Base-by-base conservation (phyloP, 2,888 invertebrate species). In the Macaria notata region DNA sequence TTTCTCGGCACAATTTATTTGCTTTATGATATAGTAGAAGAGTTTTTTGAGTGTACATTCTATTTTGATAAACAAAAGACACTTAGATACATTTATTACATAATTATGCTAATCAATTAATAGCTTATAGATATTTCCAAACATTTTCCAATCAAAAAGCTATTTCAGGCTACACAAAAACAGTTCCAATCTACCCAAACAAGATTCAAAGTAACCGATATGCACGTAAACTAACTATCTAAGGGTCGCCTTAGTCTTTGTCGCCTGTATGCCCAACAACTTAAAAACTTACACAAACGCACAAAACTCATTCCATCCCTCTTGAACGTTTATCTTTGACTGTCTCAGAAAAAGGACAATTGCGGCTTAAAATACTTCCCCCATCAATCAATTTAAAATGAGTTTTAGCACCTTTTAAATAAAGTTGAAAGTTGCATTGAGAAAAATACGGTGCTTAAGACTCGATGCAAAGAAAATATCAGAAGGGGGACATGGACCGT, bases 281-380 rank as follows among this genome's bases (percentile, higher is more conserved):
- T 84, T 82, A 76, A 83, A 62, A 84, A 84, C 79, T 86, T 84
- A 78, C 83, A 76, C 76, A 80, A 76, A 83, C 73, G 78, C 75
- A 76, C 80, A 77, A 81, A 88, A 86, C 81, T 87, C 78, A 75
- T 79, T 81, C 83, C 73, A 76, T 90, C 86, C 81, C 73, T 75
- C 84, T 89, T 84, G 75, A 76, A 77, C 84, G 74, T 85, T 84
- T 79, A 84, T 84, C 78, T 85, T 76, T 73, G 73, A 79, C 77
- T 79, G 77, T 78, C 79, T 70, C 72, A 74, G 83, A 86, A 90
- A 88, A 88, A 88, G 83, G 86, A 87, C 85, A 84, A 88, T 82
- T 78, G 82, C 73, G 76, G 75, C 72, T 76, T 81, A 79, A 83
- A 86, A 81, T 78, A 79, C 29, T 73, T 74, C 69, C 66, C 67